Percentiles rank a stretch among this genome's conserved stretches.
Evolutionary conservation across 2,888 invertebrate species (phyloP).

Genomic region (Cetonia aurata): DNA sequence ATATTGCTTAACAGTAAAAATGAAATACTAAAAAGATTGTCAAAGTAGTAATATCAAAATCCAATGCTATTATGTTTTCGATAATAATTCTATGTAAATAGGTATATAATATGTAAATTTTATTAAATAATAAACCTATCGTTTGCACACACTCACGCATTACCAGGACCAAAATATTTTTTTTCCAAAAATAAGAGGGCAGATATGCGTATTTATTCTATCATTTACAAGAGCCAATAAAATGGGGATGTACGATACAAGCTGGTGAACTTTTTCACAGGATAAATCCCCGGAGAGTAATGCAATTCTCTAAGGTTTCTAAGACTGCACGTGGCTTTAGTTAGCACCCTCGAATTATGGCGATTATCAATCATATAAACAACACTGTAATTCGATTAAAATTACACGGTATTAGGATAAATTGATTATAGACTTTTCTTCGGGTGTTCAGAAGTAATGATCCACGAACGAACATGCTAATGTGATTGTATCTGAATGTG

Average conservation of each 20-base stretch:
- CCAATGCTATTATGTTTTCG: too few relatives aligned
- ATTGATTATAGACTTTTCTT: conserved; percentile 27
- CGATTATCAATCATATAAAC: conserved; percentile 64
- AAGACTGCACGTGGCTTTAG: conserved; percentile 59
- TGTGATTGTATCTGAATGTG: conserved; percentile 21
- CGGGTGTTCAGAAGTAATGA: conserved; percentile 20
- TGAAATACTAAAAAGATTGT: too few relatives aligned
- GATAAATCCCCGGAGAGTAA: conserved; percentile 48
- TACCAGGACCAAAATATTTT: conserved; percentile 16
- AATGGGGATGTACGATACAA: conserved; percentile 21
- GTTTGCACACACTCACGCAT: neutral
- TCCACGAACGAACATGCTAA: conserved; percentile 18
- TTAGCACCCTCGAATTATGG: conserved; percentile 58
- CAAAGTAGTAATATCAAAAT: too few relatives aligned
- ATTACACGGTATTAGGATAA: conserved; percentile 47
- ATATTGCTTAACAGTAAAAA: too few relatives aligned
- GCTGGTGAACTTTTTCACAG: conserved; percentile 47
- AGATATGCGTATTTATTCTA: conserved; percentile 35
- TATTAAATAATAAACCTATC: conserved; percentile 13
- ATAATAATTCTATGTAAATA: too few relatives aligned
- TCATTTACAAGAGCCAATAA: conserved; percentile 34
- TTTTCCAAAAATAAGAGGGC: conserved; percentile 15
- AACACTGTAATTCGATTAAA: conserved; percentile 61
- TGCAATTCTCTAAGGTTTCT: conserved; percentile 47
- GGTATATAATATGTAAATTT: neutral